Percentiles rank a stretch among this genome's conserved stretches.
These are phyloP conservation scores for Scrobipalpa atriplicella DNA, from an alignment of 2,888 invertebrate species.

Conservation along the genomic window DNA sequence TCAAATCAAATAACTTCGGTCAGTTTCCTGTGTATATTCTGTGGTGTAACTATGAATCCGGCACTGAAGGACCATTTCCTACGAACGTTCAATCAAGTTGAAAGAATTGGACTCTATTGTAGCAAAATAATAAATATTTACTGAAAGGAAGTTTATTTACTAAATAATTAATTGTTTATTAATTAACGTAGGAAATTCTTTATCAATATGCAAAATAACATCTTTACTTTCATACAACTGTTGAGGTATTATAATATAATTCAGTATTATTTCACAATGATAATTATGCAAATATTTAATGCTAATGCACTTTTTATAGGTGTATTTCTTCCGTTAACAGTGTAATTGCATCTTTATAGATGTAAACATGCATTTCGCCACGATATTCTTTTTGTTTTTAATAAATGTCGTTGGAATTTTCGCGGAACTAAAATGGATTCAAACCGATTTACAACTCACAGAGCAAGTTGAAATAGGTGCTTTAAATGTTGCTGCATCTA, in stretches of 20 bases:
- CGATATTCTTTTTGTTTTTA: neutral
- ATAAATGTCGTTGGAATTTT: neutral
- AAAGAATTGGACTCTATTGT: neutral
- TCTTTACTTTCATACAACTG: neutral
- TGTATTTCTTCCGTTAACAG: neutral
- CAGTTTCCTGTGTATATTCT: conserved; percentile 15
- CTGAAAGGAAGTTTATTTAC: no score
- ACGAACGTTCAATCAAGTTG: neutral
- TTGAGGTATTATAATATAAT: neutral
- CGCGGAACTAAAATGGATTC: neutral
- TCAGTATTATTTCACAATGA: neutral
- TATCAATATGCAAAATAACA: neutral
- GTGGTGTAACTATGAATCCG: no score
- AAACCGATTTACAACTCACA: neutral
- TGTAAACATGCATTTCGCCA: neutral
- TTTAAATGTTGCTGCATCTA: neutral
- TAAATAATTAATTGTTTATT: no score
- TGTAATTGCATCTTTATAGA: neutral
- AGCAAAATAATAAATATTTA: no score
- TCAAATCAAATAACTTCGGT: neutral
- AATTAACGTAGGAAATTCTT: neutral
- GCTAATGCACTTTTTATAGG: conserved; percentile 37
- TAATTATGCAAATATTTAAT: conserved; percentile 28
- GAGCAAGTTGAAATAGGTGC: conserved; percentile 1
- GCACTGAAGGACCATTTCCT: no score